Base-by-base conservation (phyloP, 2,888 invertebrate genomes). In the Cheilosia pagana region DNA sequence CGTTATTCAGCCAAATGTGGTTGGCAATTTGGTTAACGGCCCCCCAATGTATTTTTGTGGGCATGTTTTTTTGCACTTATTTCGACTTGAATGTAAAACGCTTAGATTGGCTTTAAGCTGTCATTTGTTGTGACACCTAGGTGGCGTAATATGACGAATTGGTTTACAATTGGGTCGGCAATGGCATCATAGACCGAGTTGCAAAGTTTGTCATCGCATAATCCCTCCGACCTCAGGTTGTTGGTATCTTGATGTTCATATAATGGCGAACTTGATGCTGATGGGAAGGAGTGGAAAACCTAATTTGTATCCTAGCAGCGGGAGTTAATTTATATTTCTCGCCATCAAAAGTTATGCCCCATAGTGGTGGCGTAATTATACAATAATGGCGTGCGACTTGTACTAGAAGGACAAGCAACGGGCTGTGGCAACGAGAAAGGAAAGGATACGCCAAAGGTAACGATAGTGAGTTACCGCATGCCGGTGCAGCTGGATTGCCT, bases 291-390 rank as follows among this genome's bases (percentile, higher is more conserved):
- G 60, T 60, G 31, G 31, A 52, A 43, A 60, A 52, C 28, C 53
- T 63, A 53, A 53, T 74, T 63, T 68, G 57, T 57, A 35, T 62
- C 63, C 53, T 45, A 55, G 62, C 72, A 62, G 31, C 31, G 35
- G 63, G 39, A 50, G 16, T 62, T 45, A 74, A 74, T 74, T 74
- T 63, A 63, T 45, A 31, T 74, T 74, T 53, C 62, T 23, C 23
- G 43, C 31, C 43, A 52, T 74, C 45, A 55, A 63, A 55, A 35
- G 45, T 53, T 28, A 31, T 52, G 21, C 23, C 43, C 14, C 21
- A n/a, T 31, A 55, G 45, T n/a, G 16, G 41, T 14, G 16, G 10
- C 57, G 53, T 55, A 63, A 74, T 74, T 19, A 52, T 60, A 60
- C 41, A 35, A 12, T 35, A 12, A 35, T 35, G 35, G 35, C 12